phyloP scores from a whole-genome alignment of 2,888 invertebrate genomes.

The Meiosimyza platycephala region DNA sequence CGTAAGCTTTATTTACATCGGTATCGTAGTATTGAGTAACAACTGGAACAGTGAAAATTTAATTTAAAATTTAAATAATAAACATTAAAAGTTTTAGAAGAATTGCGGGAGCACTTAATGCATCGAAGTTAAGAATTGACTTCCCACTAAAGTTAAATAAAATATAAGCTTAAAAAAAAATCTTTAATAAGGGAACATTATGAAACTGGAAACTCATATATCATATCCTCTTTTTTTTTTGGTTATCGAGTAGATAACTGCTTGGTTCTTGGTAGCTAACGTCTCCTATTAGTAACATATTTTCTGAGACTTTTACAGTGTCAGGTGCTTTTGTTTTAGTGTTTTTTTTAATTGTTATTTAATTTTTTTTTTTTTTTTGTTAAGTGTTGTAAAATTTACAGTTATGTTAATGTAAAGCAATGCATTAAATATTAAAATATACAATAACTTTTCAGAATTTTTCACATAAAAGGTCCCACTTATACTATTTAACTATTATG shows the following conservation, averaged over 20 bases:
- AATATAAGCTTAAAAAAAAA: background rate
- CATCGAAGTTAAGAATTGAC: background rate
- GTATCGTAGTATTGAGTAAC: constrained; percentile 91
- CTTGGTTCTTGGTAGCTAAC: no score
- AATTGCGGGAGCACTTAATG: constrained; percentile 14
- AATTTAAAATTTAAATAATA: constrained; percentile 25
- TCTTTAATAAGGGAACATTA: background rate
- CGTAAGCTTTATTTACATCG: constrained; percentile 92
- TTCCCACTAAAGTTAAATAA: background rate
- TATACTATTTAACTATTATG: no score
- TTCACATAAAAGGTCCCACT: no score
- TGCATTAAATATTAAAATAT: no score
- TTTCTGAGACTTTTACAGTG: no score
- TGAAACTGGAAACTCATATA: constrained; percentile 9
- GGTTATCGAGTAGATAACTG: background rate
- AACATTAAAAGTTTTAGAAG: background rate
- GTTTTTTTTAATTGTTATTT: no score
- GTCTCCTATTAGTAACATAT: no score
- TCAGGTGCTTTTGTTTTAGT: no score
- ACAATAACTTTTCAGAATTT: no score
- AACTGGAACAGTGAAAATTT: constrained; percentile 70
- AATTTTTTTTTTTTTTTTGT: no score
- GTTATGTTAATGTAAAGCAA: no score
- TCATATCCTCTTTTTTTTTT: background rate
- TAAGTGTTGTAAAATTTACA: no score